A percentile compares a stretch with the other conserved stretches of the same genome.
Evolutionary conservation across 2,888 invertebrate genomes (phyloP).

Genomic region (Lasiommata megera): DNA sequence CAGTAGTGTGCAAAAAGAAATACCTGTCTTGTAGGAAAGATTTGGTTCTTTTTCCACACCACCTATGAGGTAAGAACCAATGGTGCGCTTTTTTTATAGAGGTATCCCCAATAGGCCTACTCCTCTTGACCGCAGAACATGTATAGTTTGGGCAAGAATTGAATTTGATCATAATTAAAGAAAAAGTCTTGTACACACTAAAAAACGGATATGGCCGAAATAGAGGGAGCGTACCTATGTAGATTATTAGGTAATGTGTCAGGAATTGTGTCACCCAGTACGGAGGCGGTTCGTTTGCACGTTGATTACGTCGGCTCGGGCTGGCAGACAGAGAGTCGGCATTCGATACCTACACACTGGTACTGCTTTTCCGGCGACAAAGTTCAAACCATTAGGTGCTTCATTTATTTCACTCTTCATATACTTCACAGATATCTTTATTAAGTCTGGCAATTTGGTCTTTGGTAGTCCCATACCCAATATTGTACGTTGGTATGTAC

Average conservation of each 20-base stretch:
- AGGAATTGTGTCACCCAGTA: constrained; percentile 76
- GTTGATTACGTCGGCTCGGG: constrained; percentile 50
- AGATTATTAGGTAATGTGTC: constrained; percentile 69
- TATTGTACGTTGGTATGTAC: no score
- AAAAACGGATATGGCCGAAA: constrained; percentile 46
- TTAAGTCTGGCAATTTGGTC: no score
- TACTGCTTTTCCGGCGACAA: constrained; percentile 19
- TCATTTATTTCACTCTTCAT: background rate
- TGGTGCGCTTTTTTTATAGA: constrained; percentile 78
- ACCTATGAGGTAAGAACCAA: constrained; percentile 72
- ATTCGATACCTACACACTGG: constrained; percentile 26
- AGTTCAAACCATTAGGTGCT: constrained; percentile 13
- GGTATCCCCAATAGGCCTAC: constrained; percentile 78
- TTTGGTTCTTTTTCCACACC: constrained; percentile 73
- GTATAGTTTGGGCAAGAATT: constrained; percentile 40
- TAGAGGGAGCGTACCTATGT: constrained; percentile 44
- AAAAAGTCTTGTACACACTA: constrained; percentile 19
- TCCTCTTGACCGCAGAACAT: constrained; percentile 50
- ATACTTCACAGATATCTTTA: background rate
- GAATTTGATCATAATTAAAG: background rate
- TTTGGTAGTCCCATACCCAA: no score
- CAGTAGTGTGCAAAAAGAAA: background rate
- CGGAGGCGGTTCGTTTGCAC: constrained; percentile 70
- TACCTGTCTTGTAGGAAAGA: background rate
- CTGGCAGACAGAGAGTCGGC: constrained; percentile 58